phyloP scores from a whole-genome alignment of 2,888 invertebrate species.

The Hemicrepidius hirtus region DNA sequence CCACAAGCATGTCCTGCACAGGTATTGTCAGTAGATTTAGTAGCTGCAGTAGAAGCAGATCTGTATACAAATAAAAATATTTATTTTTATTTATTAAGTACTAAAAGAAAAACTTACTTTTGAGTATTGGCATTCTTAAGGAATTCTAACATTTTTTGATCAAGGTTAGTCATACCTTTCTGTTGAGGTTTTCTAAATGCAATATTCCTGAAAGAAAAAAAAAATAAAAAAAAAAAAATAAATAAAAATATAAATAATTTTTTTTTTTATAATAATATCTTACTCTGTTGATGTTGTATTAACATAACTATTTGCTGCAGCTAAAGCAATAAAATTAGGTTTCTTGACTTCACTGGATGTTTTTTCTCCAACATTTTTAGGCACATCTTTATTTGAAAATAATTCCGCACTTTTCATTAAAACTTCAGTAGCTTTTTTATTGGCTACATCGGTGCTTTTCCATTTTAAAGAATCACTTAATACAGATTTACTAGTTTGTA shows the following conservation, averaged over 20 bases:
- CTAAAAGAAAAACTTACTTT: too few species aligned
- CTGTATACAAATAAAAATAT: slow-evolving; percentile 10
- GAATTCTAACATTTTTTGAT: slow-evolving; percentile 49
- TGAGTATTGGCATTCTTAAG: slow-evolving; percentile 44
- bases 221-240: slow-evolving; percentile 3
- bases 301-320: neutral
- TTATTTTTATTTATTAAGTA: neutral
- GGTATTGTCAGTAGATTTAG: slow-evolving; percentile 41
- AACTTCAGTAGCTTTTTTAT: slow-evolving; percentile 41
- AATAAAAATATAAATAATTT: neutral
- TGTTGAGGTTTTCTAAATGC: slow-evolving; percentile 46
- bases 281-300: slow-evolving; percentile 17
- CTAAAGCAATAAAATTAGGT: slow-evolving; percentile 2
- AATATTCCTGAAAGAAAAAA: slow-evolving; percentile 30
- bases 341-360: slow-evolving; percentile 9
- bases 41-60: slow-evolving; percentile 24
- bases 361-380: slow-evolving; percentile 32
- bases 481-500: slow-evolving; percentile 23
- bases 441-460: slow-evolving; percentile 35
- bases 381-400: slow-evolving; percentile 38
- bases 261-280: neutral
- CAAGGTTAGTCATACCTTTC: slow-evolving; percentile 32
- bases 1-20: slow-evolving; percentile 54
- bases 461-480: slow-evolving; percentile 17
- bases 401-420: slow-evolving; percentile 40